Evolutionary conservation across 2,113 vertebrate genomes (phyloP), one percentile per base, ranked within the genome.

Genomic region (Halichoeres trimaculatus): DNA sequence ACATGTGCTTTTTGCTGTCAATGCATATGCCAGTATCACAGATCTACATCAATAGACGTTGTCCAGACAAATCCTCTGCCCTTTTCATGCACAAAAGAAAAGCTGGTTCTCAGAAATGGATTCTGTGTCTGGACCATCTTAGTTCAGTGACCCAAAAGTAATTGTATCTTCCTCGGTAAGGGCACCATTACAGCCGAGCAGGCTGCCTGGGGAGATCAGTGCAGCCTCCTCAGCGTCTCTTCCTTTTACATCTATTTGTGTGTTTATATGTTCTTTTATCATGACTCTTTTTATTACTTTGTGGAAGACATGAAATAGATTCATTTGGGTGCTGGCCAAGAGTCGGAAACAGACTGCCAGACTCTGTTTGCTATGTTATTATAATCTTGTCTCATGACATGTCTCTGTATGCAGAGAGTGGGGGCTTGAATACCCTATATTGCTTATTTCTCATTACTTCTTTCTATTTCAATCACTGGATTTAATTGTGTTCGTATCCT

Each of bases 71-170:
- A 72, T 66, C 26, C 8, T 54, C 10, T 38, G 19, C 4, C 8
- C 69, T 53, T 53, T 57, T 57, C 17, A 26, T 8, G 56, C 43
- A 66, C 50, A 35, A 36, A 71, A 45, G 43, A 30, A n/a, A 73
- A 56, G 34, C 19, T 34, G 68, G 63, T 43, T 64, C 51, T 48
- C 34, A 16, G 55, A 64, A 55, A 80, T 86, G 43, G 56, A 86
- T 83, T 79, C 41, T 73, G 41, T 71, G 38, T 70, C 55, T 65
- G 59, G 50, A 83, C 80, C 72, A 78, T 85, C 56, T 81, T 52
- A 56, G 81, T 72, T 78, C 67, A 86, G 56, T 73, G 83, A 89
- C 79, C 86, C 74, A 70, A 47, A 77, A 60, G 45, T 82, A 85
- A 88, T 72, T 35, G 43, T 65, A 23, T 74, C 61, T 76, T 59